phyloP scores from a whole-genome alignment of 2,797 vertebrate species.

The Staurois parvus region DNA sequence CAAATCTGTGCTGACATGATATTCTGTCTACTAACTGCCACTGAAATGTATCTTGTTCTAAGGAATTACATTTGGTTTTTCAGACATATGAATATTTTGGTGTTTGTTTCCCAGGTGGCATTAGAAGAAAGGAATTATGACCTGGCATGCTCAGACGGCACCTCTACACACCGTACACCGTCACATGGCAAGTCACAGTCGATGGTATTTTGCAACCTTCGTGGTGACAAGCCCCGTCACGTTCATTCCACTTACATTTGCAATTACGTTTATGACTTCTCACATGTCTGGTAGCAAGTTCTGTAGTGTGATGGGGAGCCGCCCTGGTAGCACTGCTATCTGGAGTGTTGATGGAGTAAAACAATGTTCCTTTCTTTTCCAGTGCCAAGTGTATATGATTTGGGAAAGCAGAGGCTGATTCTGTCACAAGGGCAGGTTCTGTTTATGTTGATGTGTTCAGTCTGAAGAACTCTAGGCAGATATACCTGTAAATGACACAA shows the following conservation, averaged over 20 bases:
- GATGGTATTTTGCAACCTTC: constrained; percentile 53
- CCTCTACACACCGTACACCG: background rate
- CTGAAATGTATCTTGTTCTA: background rate
- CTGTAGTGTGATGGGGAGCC: constrained; percentile 24
- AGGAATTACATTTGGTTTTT: background rate
- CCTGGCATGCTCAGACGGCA: constrained; percentile 53
- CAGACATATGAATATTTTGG: background rate
- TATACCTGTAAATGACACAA: too few species aligned
- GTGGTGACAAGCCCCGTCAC: constrained; percentile 56
- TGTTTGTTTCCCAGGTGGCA: constrained; percentile 46
- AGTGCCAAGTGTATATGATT: background rate
- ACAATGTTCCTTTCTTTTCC: constrained; percentile 33
- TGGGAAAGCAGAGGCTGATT: background rate
- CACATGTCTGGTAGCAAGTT: constrained; percentile 42
- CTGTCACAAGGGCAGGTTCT: constrained; percentile 4
- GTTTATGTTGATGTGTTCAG: background rate
- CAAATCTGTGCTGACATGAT: too few species aligned
- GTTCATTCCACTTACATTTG: constrained; percentile 37
- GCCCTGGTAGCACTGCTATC: constrained; percentile 46
- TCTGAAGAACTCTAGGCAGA: background rate
- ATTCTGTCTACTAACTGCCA: background rate
- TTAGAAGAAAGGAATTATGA: constrained; percentile 43
- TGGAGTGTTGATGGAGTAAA: background rate
- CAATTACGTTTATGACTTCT: constrained; percentile 59
- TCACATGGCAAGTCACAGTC: constrained; percentile 58